Evolutionary conservation across 2,797 vertebrate species (phyloP).

Genomic region (Mormyrus proboscirostris): DNA sequence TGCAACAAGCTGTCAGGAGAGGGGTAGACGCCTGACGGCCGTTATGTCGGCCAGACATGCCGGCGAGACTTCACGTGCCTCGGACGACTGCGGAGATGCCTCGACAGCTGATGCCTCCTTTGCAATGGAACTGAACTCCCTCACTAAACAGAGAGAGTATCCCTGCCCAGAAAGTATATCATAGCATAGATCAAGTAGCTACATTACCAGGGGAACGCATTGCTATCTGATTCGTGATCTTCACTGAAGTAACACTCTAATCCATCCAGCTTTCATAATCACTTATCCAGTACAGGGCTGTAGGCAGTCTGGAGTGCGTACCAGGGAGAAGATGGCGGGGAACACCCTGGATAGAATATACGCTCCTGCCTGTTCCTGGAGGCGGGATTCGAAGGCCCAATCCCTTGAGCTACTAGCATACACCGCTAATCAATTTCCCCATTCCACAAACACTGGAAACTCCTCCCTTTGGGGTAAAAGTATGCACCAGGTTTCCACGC

Average conservation of each 20-base stretch:
- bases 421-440: background rate
- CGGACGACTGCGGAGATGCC: background rate
- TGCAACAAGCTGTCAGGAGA: background rate
- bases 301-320: background rate
- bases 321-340: background rate
- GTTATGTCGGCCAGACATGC: background rate
- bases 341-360: background rate
- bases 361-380: background rate
- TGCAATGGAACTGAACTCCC: background rate
- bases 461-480: background rate
- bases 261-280: background rate
- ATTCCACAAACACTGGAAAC: background rate
- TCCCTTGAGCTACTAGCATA: background rate
- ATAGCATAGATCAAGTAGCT: background rate
- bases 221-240: background rate
- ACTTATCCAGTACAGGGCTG: background rate
- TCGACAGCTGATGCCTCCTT: background rate
- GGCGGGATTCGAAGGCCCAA: background rate
- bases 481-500: background rate
- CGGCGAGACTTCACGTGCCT: background rate
- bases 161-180: background rate
- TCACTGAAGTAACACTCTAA: background rate
- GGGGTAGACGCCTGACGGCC: background rate
- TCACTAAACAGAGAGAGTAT: background rate
- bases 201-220: background rate